Base-by-base conservation (phyloP, 2,797 vertebrate genomes). In the Gila robusta region DNA sequence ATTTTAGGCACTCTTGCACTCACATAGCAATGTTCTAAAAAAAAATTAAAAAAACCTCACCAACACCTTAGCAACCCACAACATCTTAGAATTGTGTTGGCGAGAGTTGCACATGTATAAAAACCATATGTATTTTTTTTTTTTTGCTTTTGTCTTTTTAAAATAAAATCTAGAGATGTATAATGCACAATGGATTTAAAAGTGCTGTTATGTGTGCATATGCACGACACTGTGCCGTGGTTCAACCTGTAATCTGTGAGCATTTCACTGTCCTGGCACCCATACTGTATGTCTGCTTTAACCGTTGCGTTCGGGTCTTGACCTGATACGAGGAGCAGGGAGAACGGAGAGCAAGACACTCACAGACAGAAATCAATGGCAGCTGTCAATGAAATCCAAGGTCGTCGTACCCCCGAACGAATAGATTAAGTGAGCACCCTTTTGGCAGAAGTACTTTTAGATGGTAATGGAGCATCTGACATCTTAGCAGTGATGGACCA, bases 351-450 rank as follows among this genome's bases (percentile, higher is more conserved):
- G 62, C 69, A 84, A 92, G 91, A 92, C 91, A 91, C 91, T 91
- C 88, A 79, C 90, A 86, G 88, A 79, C 87, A 89, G 89, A 94
- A 93, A 95, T 95, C 94, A 94, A 95, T 95, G 92, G 91, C 85
- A 86, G 70, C 89, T 90, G 93, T 94, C 93, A 92, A 93, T 95
- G 93, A 87, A 81, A 87, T 89, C 91, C 92, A 94, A 94, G 94
- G 94, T 94, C 93, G 91, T 86, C n/a, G 44, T 72, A 70, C 59
- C 86, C 82, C 59, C 49, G 52, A 87, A 86, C 71, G 14, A 83
- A 86, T 89, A 86, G 89, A 87, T 90, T 87, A 87, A 86, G 85
- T 78, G 81, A 89, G 83, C 78, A 67, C 72, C 76, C 71, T 71
- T 85, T 87, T 84, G 77, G 83, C 81, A 82, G 76, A 87, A 81